Evolutionary conservation across 2,888 invertebrate genomes (phyloP), one percentile per base, ranked within the genome.

Genomic region (Tolmerus cingulatus): DNA sequence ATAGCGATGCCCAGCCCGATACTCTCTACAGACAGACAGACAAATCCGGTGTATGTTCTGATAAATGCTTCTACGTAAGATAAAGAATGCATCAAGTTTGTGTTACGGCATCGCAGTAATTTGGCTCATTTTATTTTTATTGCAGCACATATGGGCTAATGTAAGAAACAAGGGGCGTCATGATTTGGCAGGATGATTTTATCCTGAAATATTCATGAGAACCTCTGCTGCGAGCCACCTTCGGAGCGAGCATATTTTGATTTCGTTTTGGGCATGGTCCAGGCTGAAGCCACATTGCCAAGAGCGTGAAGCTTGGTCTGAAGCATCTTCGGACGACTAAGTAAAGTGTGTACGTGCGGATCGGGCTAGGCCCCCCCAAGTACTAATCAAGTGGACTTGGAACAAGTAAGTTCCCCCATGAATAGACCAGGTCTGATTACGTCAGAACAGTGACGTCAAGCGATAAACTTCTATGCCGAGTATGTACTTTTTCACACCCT

Each of bases 121-220:
- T 78, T 78, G 66, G 23, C 4, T 9, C 78, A n/a, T 43, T 78
- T 78, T 23, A 78, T 78, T 43, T 78, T 78, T 43, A 78, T 78
- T 78, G 78, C 40, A 37, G 46, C 78, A 78, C 40, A 78, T 77
- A 77, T 30, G 37, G 40, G 14, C 78, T 78, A 78, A 78, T 43
- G 46, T 2, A 23, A 12, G 23, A 8, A 37, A 37, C n/a, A 23
- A 43, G 9, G 37, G 14, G 16, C 43, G n/a, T 43, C 37, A 43
- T 78, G 78, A 43, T 78, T 78, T 43, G 19, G 46, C 23, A n/a
- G 37, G 23, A 78, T 43, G 78, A 37, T 77, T 40, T 40, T 19
- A 77, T 77, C 37, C 19, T 46, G 43, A 78, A 78, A 78, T 78
- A 78, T 78, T 78, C 78, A 78, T 43, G 78, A 78, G 78, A n/a